These are phyloP conservation scores for Caenorhabditis drosophilae DNA, from an alignment of 2,888 invertebrate genomes.

Conservation along the genomic window DNA sequence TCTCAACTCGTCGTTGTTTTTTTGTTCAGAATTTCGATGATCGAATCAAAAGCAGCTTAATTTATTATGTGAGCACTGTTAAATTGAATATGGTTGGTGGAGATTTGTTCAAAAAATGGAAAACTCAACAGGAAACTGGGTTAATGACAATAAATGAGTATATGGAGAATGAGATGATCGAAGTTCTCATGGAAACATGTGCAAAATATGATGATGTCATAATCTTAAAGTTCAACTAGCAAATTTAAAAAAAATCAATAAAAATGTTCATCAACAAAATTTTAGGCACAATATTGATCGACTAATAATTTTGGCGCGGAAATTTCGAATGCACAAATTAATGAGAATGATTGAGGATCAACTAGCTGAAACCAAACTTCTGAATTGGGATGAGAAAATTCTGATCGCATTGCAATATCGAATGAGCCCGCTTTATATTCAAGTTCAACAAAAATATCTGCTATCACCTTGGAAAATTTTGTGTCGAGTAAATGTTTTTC, in stretches of 20 bases:
- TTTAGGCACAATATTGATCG: slow-evolving; percentile 15
- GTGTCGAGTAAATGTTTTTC: slow-evolving; percentile 23
- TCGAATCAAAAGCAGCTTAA: slow-evolving; percentile 10
- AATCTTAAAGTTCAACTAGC: slow-evolving; percentile 1
- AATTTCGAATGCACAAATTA: slow-evolving; percentile 28
- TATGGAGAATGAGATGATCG: slow-evolving; percentile 19
- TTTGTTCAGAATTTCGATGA: slow-evolving; percentile 32
- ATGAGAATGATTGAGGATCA: slow-evolving; percentile 28
- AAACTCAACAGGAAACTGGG: slow-evolving; percentile 12
- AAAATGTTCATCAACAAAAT: no score
- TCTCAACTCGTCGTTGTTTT: no score
- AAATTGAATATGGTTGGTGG: slow-evolving; percentile 20
- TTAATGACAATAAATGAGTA: slow-evolving; percentile 13
- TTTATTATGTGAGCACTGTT: slow-evolving; percentile 21
- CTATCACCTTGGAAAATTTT: slow-evolving; percentile 30
- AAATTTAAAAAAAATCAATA: not conserved
- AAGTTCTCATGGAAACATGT: slow-evolving; percentile 25
- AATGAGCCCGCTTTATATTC: slow-evolving; percentile 34
- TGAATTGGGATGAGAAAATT: slow-evolving; percentile 38
- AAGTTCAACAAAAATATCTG: slow-evolving; percentile 27
- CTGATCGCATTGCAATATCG: slow-evolving; percentile 31
- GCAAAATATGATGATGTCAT: slow-evolving; percentile 33
- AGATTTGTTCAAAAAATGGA: slow-evolving; percentile 39
- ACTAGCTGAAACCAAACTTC: slow-evolving; percentile 17
- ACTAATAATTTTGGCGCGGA: slow-evolving; percentile 16